Evolutionary conservation across 2,113 vertebrate genomes (phyloP), one percentile per base, ranked within the genome.

Genomic region (Mus pahari): DNA sequence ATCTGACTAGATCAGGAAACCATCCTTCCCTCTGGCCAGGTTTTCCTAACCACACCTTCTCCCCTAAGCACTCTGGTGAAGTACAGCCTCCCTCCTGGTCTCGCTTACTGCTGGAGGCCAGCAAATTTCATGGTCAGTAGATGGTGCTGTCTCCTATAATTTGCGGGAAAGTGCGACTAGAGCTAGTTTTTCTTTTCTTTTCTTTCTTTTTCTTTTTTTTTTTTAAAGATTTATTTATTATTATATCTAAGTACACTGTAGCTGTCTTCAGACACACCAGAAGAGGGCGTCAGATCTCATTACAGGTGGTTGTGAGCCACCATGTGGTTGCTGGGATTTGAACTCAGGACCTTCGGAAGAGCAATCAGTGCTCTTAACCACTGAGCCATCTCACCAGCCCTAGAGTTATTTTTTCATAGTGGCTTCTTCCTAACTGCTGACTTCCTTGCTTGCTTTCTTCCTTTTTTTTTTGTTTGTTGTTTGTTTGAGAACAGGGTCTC

Each of bases 71-170:
- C 33, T 73, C 70, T 71, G 70, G 1, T 2, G 50, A 36, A 7
- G 39, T 19, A 14, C 19, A 2, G 3, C 26, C 89, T 87, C 88
- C n/a, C 1, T 20, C 20, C 50, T 22, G 42, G 64, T 70, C 16
- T 36, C 55, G 0, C 9, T 45, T 28, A 4, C 31, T 79, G 58
- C 70, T 74, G 45, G 33, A 36, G 1, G 0, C 0, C 33, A 66
- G 84, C 58, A 88, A 90, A 73, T 8, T 36, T 26, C 0, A 0
- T 0, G 20, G 70, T 87, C 96, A 77, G 89, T 66, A 98, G 97
- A 71, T 97, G 97, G 96, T 81, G 19, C 62, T 92, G 94, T 97
- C 42, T 86, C 91, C 94, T 24, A 39, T 0, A 26, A 19, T 24
- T 88, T 93, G 45, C 50, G 36, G 78, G 53, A 81, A 58, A 78